Evolutionary conservation across 2,113 vertebrate species (phyloP).

Genomic region (Colossoma macropomum): DNA sequence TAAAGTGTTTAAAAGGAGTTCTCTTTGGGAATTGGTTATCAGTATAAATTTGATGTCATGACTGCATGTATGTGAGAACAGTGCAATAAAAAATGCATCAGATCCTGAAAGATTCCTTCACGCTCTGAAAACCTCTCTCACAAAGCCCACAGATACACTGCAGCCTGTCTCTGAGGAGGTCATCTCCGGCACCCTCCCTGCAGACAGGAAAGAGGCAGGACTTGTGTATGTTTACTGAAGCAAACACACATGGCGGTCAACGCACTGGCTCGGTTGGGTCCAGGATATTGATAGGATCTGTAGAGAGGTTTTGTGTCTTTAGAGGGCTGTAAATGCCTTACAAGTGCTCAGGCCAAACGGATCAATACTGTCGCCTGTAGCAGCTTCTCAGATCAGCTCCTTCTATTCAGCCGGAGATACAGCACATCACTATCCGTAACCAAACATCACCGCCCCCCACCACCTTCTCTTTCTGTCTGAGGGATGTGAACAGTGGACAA

Average conservation of each 20-base stretch:
- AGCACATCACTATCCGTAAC: background rate
- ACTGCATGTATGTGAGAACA: background rate
- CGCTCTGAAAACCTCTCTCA: background rate
- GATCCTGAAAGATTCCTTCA: background rate
- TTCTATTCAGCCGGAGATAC: conserved; percentile 22
- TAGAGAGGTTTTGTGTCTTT: conserved; percentile 1
- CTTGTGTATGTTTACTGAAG: conserved; percentile 18
- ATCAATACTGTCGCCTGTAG: conserved; percentile 47
- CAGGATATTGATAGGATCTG: background rate
- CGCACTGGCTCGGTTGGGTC: background rate
- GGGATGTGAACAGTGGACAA: conserved; percentile 23
- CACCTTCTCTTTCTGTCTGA: background rate
- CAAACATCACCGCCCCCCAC: background rate
- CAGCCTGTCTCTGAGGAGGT: background rate
- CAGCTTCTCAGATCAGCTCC: conserved; percentile 23
- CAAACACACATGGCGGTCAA: background rate
- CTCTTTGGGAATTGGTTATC: background rate
- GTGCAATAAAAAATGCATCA: background rate
- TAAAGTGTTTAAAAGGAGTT: background rate
- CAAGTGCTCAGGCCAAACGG: conserved; percentile 41
- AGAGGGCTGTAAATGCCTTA: conserved; percentile 43
- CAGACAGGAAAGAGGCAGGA: background rate
- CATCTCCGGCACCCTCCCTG: background rate
- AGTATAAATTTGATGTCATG: background rate
- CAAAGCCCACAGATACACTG: background rate